Conservation (phyloP, 2,113 vertebrate species). For the Apodemus sylvaticus region DNA sequence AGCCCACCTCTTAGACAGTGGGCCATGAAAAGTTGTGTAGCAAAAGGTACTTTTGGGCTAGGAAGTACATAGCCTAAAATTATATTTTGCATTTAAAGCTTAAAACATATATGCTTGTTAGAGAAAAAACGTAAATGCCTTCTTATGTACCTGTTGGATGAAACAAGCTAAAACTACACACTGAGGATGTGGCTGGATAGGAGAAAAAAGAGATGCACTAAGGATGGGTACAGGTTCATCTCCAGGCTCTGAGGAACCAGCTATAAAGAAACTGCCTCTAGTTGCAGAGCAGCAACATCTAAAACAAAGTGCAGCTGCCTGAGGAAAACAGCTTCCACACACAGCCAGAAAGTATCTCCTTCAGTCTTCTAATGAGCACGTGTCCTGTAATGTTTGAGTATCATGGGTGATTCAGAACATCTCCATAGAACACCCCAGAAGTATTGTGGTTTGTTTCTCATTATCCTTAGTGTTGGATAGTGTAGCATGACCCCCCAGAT, state of each 20-base stretch:
- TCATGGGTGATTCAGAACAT: background rate
- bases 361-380: background rate
- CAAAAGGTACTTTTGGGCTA: background rate
- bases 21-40: background rate
- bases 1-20: background rate
- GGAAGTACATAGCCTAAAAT: background rate
- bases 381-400: background rate
- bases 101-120: background rate
- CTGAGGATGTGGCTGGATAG: background rate
- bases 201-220: constrained; percentile 6
- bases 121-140: background rate
- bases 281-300: background rate
- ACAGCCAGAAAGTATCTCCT: background rate
- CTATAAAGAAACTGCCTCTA: background rate
- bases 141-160: background rate
- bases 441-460: background rate
- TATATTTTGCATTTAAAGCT: constrained; percentile 35
- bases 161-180: background rate
- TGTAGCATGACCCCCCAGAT: background rate
- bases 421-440: background rate
- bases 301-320: background rate
- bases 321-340: background rate
- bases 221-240: background rate
- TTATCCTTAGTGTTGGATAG: background rate
- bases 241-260: background rate